phyloP scores from a whole-genome alignment of 2,888 invertebrate species.

The Eilema griseolum region DNA sequence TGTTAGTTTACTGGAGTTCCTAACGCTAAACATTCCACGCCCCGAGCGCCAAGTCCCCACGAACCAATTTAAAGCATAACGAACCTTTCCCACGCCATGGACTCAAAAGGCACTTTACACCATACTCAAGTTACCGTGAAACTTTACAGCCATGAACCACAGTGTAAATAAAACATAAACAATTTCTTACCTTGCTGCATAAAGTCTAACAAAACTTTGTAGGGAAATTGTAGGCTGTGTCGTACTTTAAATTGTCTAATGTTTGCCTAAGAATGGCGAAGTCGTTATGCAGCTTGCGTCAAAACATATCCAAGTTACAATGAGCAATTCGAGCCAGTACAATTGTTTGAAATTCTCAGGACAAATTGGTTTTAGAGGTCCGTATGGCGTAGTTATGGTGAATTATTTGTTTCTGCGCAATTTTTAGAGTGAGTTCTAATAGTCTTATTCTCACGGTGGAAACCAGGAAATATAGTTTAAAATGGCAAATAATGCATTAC shows the following conservation, averaged over 20 bases:
- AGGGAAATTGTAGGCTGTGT: constrained; percentile 32
- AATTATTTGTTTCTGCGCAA: constrained; percentile 12
- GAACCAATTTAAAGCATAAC: constrained; percentile 30
- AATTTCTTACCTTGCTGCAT: constrained; percentile 20
- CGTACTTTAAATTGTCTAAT: constrained; percentile 12
- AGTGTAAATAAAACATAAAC: constrained; percentile 36
- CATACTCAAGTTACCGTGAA: constrained; percentile 55
- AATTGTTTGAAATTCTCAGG: constrained; percentile 46
- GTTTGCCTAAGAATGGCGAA: constrained; percentile 14
- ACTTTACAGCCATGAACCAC: constrained; percentile 50
- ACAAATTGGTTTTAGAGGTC: constrained; percentile 38
- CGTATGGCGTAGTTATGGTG: constrained; percentile 12
- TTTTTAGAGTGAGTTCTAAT: background rate
- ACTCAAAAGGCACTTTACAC: constrained; percentile 59
- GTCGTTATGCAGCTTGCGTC: constrained; percentile 40
- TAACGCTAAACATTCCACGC: constrained; percentile 26
- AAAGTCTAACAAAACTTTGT: constrained; percentile 13
- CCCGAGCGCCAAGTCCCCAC: constrained; percentile 27
- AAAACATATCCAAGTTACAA: constrained; percentile 52
- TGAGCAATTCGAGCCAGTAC: constrained; percentile 41
- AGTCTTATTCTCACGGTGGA: background rate
- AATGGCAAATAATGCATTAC: background rate
- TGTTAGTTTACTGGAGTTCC: background rate
- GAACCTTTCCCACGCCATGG: constrained; percentile 56
- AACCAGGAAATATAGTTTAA: background rate